Evolutionary conservation across 1,140 invertebrate genomes (phyloP).

Genomic region (Venustaconcha ellipsiformis): DNA sequence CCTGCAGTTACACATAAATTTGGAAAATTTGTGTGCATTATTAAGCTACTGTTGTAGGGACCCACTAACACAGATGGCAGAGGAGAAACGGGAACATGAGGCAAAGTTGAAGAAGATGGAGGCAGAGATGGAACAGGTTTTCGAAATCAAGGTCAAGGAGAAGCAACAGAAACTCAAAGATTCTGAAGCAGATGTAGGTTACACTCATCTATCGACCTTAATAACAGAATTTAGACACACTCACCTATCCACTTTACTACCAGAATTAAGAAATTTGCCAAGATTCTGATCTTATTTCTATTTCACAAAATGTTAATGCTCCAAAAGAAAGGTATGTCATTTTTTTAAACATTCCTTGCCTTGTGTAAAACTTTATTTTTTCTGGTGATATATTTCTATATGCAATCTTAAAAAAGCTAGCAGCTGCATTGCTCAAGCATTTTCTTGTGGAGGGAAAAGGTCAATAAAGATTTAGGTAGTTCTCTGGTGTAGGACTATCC

Average conservation of each 20-base stretch:
- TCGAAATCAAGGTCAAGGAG: slow-evolving; percentile 85
- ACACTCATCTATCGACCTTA: not conserved
- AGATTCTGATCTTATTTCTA: not conserved
- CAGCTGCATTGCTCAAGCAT: no score
- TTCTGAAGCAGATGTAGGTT: slow-evolving; percentile 77
- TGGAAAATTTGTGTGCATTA: no score
- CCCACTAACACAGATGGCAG: slow-evolving; percentile 97
- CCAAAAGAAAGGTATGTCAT: not conserved
- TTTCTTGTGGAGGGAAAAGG: no score
- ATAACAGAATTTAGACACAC: slow-evolving; percentile 35
- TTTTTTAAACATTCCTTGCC: not conserved
- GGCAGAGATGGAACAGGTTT: slow-evolving; percentile 82
- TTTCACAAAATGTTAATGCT: not conserved
- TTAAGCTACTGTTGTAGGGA: slow-evolving; percentile 77
- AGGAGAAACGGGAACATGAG: slow-evolving; percentile 96
- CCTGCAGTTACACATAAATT: no score
- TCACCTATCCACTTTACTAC: not conserved
- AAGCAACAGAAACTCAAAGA: slow-evolving; percentile 69
- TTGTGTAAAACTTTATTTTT: no score
- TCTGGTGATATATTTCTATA: no score
- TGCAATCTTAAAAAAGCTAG: no score
- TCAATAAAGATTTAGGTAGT: no score
- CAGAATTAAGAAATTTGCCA: not conserved
- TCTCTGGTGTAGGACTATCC: no score
- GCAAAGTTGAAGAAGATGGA: slow-evolving; percentile 81